These are phyloP conservation scores for Popillia japonica DNA, from an alignment of 1,140 invertebrate genomes.

Conservation along the genomic window DNA sequence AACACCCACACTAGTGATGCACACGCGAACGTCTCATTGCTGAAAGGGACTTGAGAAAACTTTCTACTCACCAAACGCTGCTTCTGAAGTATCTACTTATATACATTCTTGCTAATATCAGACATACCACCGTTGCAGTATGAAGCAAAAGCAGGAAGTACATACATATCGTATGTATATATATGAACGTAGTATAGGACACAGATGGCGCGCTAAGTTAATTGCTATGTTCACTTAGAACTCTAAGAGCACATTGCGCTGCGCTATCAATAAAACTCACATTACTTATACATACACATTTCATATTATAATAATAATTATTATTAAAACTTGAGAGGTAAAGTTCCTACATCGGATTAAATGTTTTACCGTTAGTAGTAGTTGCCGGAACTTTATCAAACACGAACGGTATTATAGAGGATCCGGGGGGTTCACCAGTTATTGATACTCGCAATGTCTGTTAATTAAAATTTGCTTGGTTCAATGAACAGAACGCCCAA, in stretches of 20 bases:
- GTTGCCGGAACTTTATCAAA: too few relatives aligned
- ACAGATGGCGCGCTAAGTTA: slow-evolving; percentile 23
- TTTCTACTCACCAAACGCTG: background rate
- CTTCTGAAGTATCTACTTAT: background rate
- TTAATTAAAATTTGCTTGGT: slow-evolving; percentile 26
- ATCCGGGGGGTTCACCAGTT: background rate
- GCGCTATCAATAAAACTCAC: slow-evolving; percentile 18
- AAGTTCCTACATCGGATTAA: background rate
- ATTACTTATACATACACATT: slow-evolving; percentile 1
- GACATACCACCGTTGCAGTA: background rate
- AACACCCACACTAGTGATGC: background rate
- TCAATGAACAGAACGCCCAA: slow-evolving; percentile 15
- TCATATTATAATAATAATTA: background rate
- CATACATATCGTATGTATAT: background rate
- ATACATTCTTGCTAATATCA: background rate
- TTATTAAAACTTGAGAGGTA: background rate
- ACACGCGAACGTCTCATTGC: background rate
- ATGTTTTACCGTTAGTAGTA: background rate
- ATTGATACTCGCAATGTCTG: slow-evolving; percentile 13
- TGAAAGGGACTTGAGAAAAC: background rate
- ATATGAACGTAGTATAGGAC: background rate
- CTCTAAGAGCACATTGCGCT: background rate
- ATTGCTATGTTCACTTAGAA: background rate
- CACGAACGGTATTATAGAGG: background rate
- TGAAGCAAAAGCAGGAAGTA: background rate